Conservation (phyloP, 2,113 vertebrate species). For the Anolis sagrei region DNA sequence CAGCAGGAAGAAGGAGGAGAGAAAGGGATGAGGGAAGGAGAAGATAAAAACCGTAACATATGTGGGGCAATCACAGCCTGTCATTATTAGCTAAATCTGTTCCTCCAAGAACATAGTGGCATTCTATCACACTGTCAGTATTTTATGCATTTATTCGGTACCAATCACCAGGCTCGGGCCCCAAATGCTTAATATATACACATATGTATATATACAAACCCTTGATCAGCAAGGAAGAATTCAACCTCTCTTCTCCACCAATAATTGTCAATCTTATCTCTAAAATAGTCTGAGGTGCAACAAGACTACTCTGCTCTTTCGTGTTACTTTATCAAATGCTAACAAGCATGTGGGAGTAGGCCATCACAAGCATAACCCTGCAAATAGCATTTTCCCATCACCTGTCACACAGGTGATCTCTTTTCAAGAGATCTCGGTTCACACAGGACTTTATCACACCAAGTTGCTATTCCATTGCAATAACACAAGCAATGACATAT, state of each 20-base stretch:
- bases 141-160: slow-evolving; percentile 42
- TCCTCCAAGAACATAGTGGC: slow-evolving; percentile 23
- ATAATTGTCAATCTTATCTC: slow-evolving; percentile 30
- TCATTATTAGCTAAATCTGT: slow-evolving; percentile 33
- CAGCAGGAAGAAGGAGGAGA: not conserved
- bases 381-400: not conserved
- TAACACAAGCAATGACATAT: too few relatives aligned
- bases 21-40: not conserved
- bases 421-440: not conserved
- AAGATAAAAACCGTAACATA: slow-evolving; percentile 12
- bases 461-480: too few relatives aligned
- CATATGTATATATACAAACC: not conserved
- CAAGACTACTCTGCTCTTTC: slow-evolving; percentile 15
- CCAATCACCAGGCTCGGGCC: slow-evolving; percentile 30
- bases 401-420: not conserved
- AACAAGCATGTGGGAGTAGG: not conserved
- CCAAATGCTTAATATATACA: slow-evolving; percentile 25
- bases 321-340: not conserved
- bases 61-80: slow-evolving; percentile 27
- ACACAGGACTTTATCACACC: too few relatives aligned
- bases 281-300: slow-evolving; percentile 36
- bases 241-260: slow-evolving; percentile 7
- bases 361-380: not conserved
- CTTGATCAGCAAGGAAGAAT: slow-evolving; percentile 25
- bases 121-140: slow-evolving; percentile 35